phyloP scores from a whole-genome alignment of 1,140 invertebrate genomes.

The Rhysida immarginata region DNA sequence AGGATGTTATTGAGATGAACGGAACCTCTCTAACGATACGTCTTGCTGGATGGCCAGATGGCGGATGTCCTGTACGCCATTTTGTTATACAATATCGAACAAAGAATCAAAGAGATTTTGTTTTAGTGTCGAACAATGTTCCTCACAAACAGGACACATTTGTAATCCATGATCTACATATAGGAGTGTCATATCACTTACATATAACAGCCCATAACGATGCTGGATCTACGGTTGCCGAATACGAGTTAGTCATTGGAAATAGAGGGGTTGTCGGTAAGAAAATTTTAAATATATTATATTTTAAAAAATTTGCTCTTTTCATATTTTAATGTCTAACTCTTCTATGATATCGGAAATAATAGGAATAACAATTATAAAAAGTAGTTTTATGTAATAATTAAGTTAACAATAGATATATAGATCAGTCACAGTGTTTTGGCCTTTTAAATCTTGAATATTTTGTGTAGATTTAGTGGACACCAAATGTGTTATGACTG shows the following conservation, averaged over 20 bases:
- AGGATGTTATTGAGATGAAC: conserved; percentile 20
- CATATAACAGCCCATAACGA: conserved; percentile 61
- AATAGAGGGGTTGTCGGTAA: background rate
- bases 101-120: conserved; percentile 15
- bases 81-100: conserved; percentile 35
- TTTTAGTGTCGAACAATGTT: conserved; percentile 19
- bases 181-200: conserved; percentile 61
- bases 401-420: too few relatives aligned
- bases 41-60: conserved; percentile 35
- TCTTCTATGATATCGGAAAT: too few relatives aligned
- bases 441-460: too few relatives aligned
- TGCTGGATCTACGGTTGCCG: conserved; percentile 48
- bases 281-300: too few relatives aligned
- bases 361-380: too few relatives aligned
- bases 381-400: too few relatives aligned
- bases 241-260: conserved; percentile 58
- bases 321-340: too few relatives aligned
- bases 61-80: conserved; percentile 38
- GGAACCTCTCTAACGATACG: conserved; percentile 31
- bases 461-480: too few relatives aligned
- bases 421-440: too few relatives aligned
- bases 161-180: conserved; percentile 48
- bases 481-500: too few relatives aligned
- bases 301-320: too few relatives aligned
- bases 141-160: conserved; percentile 32